Evolutionary conservation across 2,888 invertebrate species (phyloP).

Genomic region (Nematopogon swammerdamellus): DNA sequence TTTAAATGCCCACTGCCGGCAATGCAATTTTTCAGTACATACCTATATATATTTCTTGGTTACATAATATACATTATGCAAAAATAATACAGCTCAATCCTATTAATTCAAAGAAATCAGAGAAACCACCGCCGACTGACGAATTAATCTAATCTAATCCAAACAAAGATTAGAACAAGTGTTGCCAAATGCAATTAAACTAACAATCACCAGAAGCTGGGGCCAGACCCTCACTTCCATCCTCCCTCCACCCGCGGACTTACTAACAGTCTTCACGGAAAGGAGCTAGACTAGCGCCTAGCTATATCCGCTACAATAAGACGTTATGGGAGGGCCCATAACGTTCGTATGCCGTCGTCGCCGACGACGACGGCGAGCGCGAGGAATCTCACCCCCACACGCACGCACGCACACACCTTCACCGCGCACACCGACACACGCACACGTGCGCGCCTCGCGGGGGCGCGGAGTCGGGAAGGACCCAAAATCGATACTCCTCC

Average conservation of each 20-base stretch:
- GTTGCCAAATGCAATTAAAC: background rate
- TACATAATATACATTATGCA: no score
- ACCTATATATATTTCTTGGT: no score
- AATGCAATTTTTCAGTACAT: no score
- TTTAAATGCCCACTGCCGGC: no score
- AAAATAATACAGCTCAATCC: no score
- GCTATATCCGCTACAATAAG: background rate
- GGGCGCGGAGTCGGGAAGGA: slow-evolving; percentile 45
- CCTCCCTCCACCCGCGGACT: background rate
- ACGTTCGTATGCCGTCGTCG: background rate
- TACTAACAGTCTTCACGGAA: background rate
- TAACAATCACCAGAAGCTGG: background rate
- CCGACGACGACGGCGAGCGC: no score
- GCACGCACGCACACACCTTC: background rate
- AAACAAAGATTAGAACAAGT: background rate
- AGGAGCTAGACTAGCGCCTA: background rate
- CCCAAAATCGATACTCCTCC: slow-evolving; percentile 52
- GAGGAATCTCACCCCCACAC: background rate
- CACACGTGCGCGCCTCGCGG: slow-evolving; percentile 44
- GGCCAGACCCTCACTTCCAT: no score
- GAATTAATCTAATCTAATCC: background rate
- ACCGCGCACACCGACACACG: slow-evolving; percentile 25
- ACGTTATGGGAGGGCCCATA: background rate
- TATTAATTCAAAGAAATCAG: no score
- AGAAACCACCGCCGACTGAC: no score